Conservation (phyloP, 2,888 invertebrate genomes). For the Gasteruption jaculator region DNA sequence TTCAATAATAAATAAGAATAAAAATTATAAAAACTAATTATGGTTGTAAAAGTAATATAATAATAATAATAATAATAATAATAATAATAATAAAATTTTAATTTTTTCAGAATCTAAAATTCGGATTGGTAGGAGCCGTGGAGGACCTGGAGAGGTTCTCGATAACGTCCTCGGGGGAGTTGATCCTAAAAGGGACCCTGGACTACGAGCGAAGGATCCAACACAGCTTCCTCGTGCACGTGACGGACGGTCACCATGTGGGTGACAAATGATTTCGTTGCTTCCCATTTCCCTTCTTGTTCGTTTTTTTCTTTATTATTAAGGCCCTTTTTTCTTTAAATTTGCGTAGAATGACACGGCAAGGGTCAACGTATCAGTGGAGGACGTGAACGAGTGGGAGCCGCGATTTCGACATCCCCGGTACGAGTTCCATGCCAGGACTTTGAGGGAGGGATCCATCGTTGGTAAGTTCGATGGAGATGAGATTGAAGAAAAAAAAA, state of each 20-base stretch:
- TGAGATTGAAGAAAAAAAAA: too few species aligned
- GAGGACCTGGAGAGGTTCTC: conserved; percentile 71
- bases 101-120: conserved; percentile 61
- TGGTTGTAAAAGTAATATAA: background rate
- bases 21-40: background rate
- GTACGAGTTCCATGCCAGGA: conserved; percentile 67
- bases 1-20: background rate
- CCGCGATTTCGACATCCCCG: conserved; percentile 83
- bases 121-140: conserved; percentile 69
- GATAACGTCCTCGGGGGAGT: conserved; percentile 74
- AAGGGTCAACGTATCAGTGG: conserved; percentile 72
- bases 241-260: conserved; percentile 74
- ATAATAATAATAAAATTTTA: background rate
- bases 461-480: conserved; percentile 34
- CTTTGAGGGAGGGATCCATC: conserved; percentile 41
- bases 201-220: conserved; percentile 73
- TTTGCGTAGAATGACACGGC: conserved; percentile 79
- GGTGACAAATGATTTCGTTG: too few species aligned
- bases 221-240: conserved; percentile 76
- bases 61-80: background rate
- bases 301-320: conserved; percentile 30
- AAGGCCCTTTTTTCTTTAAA: background rate
- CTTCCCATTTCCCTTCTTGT: conserved; percentile 16
- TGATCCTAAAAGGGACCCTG: conserved; percentile 68
- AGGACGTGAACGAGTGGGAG: conserved; percentile 91